Base-by-base conservation (phyloP, 2,888 invertebrate genomes). In the Drosophila testacea region DNA sequence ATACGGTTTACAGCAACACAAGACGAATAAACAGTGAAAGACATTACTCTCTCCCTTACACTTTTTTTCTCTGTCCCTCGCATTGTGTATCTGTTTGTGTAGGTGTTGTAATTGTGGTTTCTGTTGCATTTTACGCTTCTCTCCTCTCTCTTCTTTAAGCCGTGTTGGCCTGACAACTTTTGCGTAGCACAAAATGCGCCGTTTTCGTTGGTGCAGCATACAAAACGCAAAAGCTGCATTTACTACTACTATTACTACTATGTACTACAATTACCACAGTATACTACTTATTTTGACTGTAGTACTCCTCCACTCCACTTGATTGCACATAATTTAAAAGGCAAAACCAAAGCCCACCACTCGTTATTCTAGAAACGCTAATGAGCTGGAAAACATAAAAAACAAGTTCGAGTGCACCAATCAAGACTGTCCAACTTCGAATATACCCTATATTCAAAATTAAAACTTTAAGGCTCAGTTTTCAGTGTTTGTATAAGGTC, bases 321-420 rank as follows among this genome's bases (percentile, higher is more conserved):
- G 81, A 81, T 79, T 81, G 79, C 79, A 75, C 77, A 74, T 73
- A 81, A 79, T 79, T 79, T 73, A 51, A 66, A 51, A 62, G 67
- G 50, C 67, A 6, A 28, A 57, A 65, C 50, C 52, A 42, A 47
- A 32, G 55, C 28, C 16, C 44, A 30, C 32, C 44, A 42, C 32
- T 50, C 36, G 51, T 22, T 50, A 32, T 39, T 54, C 52, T 47
- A 27, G 55, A 65, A 54, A 69, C 77, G 77, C 69, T 79, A 79
- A 79, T 79, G 79, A 79, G 77, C 74, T 79, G 71, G 42, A 79
- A 66, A 72, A 38, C 50, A 52, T 52, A 68, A 55, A 64, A 44
- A 62, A 42, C 56, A 38, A 63, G 32, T 11, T 34, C 10, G 34
- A 54, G 52, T 52, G 59, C 42, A 9, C 32, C 6, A 16, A 39